Percentiles rank a stretch among this genome's conserved stretches.
These are phyloP conservation scores for Leptinotarsa peninsularis DNA, from an alignment of 2,888 invertebrate species.

Conservation along the genomic window DNA sequence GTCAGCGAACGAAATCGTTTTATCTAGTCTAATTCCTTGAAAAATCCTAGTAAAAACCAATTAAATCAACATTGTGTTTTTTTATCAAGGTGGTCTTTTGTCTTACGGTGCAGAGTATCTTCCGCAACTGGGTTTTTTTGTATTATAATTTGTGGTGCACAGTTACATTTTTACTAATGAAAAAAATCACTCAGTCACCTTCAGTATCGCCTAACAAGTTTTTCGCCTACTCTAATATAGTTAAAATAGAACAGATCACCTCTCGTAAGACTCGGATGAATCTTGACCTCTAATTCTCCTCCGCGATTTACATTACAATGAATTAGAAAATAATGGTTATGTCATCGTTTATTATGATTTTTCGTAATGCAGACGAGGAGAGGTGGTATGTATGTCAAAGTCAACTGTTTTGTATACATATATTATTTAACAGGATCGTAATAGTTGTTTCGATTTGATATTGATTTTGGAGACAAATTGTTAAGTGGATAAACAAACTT, in stretches of 20 bases:
- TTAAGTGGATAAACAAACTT: neutral
- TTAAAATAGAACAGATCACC: constrained; percentile 5
- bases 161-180: neutral
- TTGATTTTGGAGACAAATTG: neutral
- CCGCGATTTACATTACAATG: constrained; percentile 6
- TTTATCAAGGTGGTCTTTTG: no score
- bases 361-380: neutral
- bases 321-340: constrained; percentile 17
- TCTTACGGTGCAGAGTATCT: no score
- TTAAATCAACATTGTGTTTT: no score
- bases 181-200: neutral
- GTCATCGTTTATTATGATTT: constrained; percentile 23
- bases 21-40: no score
- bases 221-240: neutral
- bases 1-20: no score
- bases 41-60: no score
- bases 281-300: constrained; percentile 22
- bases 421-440: constrained; percentile 10
- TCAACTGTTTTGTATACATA: constrained; percentile 13
- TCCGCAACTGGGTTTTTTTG: no score
- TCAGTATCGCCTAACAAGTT: neutral
- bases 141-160: no score
- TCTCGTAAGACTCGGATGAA: constrained; percentile 15
- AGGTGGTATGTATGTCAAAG: constrained; percentile 22
- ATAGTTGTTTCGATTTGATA: neutral